Evolutionary conservation across 2,888 invertebrate genomes (phyloP).

Genomic region (Pinctada fucata): DNA sequence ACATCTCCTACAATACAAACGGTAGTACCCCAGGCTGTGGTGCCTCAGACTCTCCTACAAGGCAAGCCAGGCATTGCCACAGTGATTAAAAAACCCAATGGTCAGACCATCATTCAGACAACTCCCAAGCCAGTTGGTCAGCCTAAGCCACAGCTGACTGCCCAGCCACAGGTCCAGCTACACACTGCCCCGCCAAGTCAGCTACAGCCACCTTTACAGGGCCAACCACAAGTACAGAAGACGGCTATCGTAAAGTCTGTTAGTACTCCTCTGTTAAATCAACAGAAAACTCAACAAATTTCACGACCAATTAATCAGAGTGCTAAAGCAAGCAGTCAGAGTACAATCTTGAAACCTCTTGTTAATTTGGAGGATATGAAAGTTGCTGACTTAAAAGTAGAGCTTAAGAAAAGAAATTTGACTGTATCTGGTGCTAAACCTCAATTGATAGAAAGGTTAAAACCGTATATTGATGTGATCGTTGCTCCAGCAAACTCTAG

Average conservation of each 20-base stretch:
- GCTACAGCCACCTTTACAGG: conserved; percentile 43
- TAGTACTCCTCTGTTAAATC: conserved; percentile 37
- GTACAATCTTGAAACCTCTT: conserved; percentile 55
- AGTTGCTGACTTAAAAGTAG: conserved; percentile 94
- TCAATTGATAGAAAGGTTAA: conserved; percentile 93
- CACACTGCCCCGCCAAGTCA: conserved; percentile 2
- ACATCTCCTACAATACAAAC: conserved; percentile 23
- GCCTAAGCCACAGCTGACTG: conserved; percentile 12
- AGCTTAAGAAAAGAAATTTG: conserved; percentile 93
- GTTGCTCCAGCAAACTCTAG: conserved; percentile 32
- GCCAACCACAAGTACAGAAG: conserved; percentile 47
- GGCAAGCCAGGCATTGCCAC: conserved; percentile 8
- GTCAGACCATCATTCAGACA: conserved; percentile 13
- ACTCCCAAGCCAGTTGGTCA: conserved; percentile 12
- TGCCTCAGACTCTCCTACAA: conserved; percentile 22
- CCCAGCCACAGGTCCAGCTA: conserved; percentile 28
- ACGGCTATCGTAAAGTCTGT: conserved; percentile 32
- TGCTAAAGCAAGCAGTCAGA: conserved; percentile 14
- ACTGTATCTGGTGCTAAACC: conserved; percentile 98
- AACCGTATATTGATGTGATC: conserved; percentile 79
- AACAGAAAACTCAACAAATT: background rate
- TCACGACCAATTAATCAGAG: conserved; percentile 14
- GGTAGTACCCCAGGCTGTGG: conserved; percentile 1
- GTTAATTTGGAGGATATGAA: conserved; percentile 94
- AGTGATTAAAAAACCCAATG: background rate